Conservation (phyloP, 2,113 vertebrate genomes). For the Proteles cristata region DNA sequence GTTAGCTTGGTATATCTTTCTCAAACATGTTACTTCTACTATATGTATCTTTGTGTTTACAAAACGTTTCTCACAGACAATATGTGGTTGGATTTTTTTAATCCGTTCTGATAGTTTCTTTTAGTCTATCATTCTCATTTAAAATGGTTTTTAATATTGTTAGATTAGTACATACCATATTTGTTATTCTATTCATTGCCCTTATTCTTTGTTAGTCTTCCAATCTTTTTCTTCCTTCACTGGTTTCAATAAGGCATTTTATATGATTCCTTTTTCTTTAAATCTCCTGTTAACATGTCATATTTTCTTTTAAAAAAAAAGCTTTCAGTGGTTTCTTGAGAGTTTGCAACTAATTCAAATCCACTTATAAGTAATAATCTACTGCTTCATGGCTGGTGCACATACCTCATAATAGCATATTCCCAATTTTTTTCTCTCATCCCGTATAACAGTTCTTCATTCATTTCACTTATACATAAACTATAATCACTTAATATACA, state of each 20-base stretch:
- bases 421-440: not conserved
- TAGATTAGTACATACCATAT: not conserved
- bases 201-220: not conserved
- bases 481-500: not conserved
- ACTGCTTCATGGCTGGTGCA: not conserved
- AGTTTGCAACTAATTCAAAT: not conserved
- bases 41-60: not conserved
- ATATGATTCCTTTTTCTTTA: not conserved
- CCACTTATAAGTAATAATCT: not conserved
- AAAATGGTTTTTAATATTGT: not conserved
- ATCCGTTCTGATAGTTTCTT: not conserved
- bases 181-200: not conserved
- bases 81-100: not conserved
- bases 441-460: not conserved
- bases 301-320: not conserved
- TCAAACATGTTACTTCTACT: not conserved
- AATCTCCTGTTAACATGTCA: not conserved
- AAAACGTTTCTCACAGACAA: not conserved
- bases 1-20: not conserved
- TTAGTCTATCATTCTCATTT: not conserved
- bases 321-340: not conserved
- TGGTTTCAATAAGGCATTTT: not conserved
- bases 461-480: not conserved
- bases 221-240: not conserved
- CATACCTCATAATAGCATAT: not conserved